Percentiles rank a stretch among this genome's conserved stretches.
Conservation (phyloP, 1,140 invertebrate genomes). For the Euwallacea fornicatus region DNA sequence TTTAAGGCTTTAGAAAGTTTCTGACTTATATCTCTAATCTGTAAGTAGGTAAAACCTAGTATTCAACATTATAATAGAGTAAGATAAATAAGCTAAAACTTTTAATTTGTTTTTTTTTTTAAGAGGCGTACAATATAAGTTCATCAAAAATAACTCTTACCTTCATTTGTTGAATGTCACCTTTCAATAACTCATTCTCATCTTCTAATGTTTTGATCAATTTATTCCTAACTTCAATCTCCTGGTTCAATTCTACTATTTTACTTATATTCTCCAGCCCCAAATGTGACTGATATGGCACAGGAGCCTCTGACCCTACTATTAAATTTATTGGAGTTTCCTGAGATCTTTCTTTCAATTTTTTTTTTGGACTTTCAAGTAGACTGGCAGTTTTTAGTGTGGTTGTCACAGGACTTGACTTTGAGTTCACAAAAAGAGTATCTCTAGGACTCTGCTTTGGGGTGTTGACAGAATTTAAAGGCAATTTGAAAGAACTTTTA, state of each 20-base stretch:
- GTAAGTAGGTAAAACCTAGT: too few species aligned
- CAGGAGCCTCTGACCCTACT: too few species aligned
- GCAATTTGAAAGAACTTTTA: constrained; percentile 27
- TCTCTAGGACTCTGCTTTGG: too few species aligned
- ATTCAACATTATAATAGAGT: too few species aligned
- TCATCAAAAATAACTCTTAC: constrained; percentile 39
- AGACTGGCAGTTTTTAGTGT: constrained; percentile 4
- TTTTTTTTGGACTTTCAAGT: constrained; percentile 3
- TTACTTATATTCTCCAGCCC: constrained; percentile 1
- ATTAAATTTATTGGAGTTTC: too few species aligned
- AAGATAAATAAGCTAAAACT: too few species aligned
- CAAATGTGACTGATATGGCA: too few species aligned
- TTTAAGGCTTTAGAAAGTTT: too few species aligned
- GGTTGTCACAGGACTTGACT: constrained; percentile 11
- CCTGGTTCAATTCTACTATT: constrained; percentile 21
- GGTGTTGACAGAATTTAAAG: neutral
- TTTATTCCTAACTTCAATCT: constrained; percentile 42
- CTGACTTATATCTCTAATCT: too few species aligned
- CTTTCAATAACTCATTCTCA: constrained; percentile 45
- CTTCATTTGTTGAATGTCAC: constrained; percentile 43
- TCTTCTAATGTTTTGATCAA: constrained; percentile 46
- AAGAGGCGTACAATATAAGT: too few species aligned
- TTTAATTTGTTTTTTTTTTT: too few species aligned
- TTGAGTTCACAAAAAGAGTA: constrained; percentile 8
- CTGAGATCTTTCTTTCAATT: neutral